Evolutionary conservation across 2,113 vertebrate genomes (phyloP).

Genomic region (Mustelus asterias): DNA sequence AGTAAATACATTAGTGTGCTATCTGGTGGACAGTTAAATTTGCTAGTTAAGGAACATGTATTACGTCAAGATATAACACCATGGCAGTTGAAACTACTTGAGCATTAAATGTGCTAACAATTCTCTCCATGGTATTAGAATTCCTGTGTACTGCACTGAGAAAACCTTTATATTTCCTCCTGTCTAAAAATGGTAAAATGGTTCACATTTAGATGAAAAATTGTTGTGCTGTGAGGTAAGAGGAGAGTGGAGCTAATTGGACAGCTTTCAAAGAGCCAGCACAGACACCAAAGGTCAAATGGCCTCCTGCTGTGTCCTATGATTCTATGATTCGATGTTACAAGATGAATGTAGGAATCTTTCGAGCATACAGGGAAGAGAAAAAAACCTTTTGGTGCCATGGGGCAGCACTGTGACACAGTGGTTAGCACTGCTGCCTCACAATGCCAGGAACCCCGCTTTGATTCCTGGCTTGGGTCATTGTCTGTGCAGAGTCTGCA

Average conservation of each 20-base stretch:
- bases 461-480: too few relatives aligned
- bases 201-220: background rate
- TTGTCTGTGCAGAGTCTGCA: too few relatives aligned
- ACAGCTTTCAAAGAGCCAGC: too few relatives aligned
- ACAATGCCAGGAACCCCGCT: too few relatives aligned
- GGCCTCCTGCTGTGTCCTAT: background rate
- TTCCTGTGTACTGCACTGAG: background rate
- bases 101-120: background rate
- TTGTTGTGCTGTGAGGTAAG: background rate
- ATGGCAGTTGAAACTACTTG: background rate
- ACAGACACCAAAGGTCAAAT: background rate
- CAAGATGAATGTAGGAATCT: background rate
- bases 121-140: background rate
- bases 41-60: background rate
- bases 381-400: background rate
- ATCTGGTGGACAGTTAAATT: background rate
- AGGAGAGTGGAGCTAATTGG: background rate
- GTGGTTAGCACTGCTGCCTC: too few relatives aligned
- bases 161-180: background rate
- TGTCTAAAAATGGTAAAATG: background rate
- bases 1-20: background rate
- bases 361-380: background rate
- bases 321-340: background rate
- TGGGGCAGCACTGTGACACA: too few relatives aligned
- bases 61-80: background rate